Percentiles rank a stretch among this genome's conserved stretches.
phyloP scores from a whole-genome alignment of 2,797 vertebrate genomes.

The Acipenser oxyrinchus region DNA sequence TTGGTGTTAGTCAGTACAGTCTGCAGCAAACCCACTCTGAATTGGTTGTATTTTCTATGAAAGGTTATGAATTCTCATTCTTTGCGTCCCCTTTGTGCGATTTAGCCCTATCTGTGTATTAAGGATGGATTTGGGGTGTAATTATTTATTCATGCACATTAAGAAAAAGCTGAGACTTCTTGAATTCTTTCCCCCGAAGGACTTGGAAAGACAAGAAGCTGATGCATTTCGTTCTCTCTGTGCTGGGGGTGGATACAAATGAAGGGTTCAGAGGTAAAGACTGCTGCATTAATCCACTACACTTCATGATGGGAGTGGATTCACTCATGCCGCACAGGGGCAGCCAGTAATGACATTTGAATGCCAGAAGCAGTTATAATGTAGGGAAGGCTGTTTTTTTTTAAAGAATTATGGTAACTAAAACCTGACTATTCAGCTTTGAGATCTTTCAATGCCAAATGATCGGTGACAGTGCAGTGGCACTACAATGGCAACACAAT shows the following conservation, averaged over 20 bases:
- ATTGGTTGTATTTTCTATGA: no score
- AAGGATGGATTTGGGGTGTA: slow-evolving; percentile 7
- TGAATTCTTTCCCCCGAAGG: slow-evolving; percentile 9
- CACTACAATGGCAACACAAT: no score
- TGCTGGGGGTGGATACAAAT: not conserved
- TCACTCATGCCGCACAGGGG: no score
- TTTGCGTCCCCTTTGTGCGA: not conserved
- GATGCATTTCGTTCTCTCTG: slow-evolving; percentile 14
- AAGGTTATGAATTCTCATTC: not conserved
- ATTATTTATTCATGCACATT: not conserved
- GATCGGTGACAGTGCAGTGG: no score
- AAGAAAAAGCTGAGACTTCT: slow-evolving; percentile 5
- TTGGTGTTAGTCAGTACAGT: no score
- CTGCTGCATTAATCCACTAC: not conserved
- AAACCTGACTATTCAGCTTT: no score
- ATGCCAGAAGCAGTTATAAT: not conserved
- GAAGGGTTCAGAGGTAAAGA: slow-evolving; percentile 1
- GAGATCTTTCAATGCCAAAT: no score
- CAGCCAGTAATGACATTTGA: not conserved
- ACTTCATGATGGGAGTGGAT: no score
- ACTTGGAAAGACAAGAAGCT: slow-evolving; percentile 6
- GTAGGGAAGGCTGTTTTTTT: no score
- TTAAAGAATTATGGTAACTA: no score
- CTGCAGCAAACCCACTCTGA: no score
- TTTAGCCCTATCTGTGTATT: not conserved